Evolutionary conservation across 2,888 invertebrate genomes (phyloP).

Genomic region (Caenorhabditis imperialis): DNA sequence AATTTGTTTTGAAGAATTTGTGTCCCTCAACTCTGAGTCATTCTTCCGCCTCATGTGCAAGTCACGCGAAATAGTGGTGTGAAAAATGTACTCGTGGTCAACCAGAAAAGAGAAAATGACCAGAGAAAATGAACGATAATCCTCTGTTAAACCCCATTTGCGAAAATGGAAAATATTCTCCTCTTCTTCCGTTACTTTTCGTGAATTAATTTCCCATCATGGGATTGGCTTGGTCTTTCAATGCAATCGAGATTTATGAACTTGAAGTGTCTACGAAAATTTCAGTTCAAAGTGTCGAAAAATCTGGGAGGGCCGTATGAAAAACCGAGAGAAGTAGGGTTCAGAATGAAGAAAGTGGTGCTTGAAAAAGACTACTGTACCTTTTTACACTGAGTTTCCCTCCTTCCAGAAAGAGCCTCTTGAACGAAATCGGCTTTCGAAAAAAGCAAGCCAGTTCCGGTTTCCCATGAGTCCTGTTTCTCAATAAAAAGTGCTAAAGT

Average conservation of each 20-base stretch:
- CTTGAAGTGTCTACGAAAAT: conserved; percentile 4
- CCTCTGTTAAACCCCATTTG: conserved; percentile 29
- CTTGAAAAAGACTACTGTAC: conserved; percentile 48
- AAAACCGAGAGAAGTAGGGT: conserved; percentile 1
- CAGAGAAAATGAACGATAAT: conserved; percentile 32
- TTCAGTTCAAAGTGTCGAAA: conserved; percentile 9
- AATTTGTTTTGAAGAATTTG: no score
- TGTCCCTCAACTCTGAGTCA: no score
- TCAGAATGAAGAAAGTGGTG: conserved; percentile 12
- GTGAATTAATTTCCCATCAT: conserved; percentile 13
- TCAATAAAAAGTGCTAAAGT: no score
- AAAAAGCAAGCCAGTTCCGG: no score
- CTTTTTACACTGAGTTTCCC: not conserved
- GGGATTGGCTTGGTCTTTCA: conserved; percentile 15
- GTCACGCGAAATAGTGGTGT: conserved; percentile 1
- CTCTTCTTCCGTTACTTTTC: not conserved
- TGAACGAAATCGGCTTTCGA: conserved; percentile 25
- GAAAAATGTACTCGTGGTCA: not conserved
- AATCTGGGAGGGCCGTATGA: not conserved
- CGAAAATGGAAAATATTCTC: conserved; percentile 14
- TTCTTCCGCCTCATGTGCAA: no score
- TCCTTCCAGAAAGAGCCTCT: conserved; percentile 3
- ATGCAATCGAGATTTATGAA: conserved; percentile 49
- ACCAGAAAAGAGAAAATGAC: conserved; percentile 3
- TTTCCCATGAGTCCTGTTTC: no score